phyloP scores from a whole-genome alignment of 2,113 vertebrate genomes.

The Fulica atra region DNA sequence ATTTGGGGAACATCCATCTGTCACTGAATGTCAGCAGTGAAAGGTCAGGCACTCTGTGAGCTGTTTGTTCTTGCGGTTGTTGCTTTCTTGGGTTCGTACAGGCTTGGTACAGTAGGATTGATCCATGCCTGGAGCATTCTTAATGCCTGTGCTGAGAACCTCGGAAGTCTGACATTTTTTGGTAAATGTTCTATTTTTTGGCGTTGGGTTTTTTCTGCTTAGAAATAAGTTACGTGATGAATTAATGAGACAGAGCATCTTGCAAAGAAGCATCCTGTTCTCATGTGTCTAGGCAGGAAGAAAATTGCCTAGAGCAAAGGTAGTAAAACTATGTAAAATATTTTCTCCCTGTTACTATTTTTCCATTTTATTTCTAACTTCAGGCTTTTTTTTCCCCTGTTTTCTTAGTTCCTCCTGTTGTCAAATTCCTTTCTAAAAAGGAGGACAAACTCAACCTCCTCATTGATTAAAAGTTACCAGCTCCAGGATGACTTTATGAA shows the following conservation, averaged over 20 bases:
- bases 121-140: neutral
- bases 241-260: neutral
- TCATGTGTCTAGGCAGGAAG: neutral
- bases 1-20: neutral
- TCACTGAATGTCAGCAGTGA: neutral
- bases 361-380: neutral
- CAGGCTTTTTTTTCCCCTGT: neutral
- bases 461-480: neutral
- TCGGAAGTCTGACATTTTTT: neutral
- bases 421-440: neutral
- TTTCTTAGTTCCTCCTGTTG: neutral
- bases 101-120: neutral
- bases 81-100: neutral
- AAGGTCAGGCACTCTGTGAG: neutral
- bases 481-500: neutral
- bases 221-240: neutral
- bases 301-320: neutral
- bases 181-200: neutral
- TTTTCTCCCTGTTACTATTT: neutral
- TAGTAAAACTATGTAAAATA: neutral
- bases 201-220: neutral
- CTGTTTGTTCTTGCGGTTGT: neutral
- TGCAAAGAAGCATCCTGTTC: neutral
- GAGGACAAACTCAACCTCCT: neutral
- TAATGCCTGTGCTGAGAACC: neutral